phyloP scores from a whole-genome alignment of 2,888 invertebrate species.

The Aphodius sticticus region DNA sequence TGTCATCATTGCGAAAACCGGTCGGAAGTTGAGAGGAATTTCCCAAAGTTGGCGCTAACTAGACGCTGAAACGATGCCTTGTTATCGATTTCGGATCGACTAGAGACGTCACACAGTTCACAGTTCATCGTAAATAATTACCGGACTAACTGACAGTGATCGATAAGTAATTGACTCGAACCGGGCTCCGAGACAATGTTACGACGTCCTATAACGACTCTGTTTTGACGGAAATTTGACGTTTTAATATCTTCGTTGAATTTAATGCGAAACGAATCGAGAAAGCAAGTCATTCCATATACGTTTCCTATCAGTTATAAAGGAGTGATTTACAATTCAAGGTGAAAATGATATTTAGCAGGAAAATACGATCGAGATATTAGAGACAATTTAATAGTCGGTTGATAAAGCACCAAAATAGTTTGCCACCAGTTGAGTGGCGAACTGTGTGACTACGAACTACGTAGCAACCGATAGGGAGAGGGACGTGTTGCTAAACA shows the following conservation, averaged over 20 bases:
- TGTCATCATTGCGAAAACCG: background rate
- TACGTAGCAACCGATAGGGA: no score
- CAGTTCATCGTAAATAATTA: slow-evolving; percentile 19
- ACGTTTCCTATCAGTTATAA: no score
- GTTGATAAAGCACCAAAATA: no score
- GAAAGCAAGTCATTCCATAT: background rate
- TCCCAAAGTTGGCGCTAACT: background rate
- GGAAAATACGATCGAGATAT: no score
- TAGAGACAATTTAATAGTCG: no score
- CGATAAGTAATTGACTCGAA: slow-evolving; percentile 24
- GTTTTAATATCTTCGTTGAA: slow-evolving; percentile 12
- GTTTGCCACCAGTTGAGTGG: no score
- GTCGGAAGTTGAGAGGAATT: background rate
- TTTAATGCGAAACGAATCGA: background rate
- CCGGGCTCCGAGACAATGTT: slow-evolving; percentile 5
- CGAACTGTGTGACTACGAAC: no score
- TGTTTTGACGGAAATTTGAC: slow-evolving; percentile 18
- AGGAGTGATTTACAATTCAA: no score
- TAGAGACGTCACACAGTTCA: background rate
- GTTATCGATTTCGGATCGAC: slow-evolving; percentile 16
- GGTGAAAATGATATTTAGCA: no score
- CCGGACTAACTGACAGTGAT: slow-evolving; percentile 14
- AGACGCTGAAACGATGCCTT: background rate
- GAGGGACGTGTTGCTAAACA: no score
- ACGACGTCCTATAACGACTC: slow-evolving; percentile 8